Evolutionary conservation across 2,797 vertebrate species (phyloP).

Genomic region (Melanotaenia boesemani): DNA sequence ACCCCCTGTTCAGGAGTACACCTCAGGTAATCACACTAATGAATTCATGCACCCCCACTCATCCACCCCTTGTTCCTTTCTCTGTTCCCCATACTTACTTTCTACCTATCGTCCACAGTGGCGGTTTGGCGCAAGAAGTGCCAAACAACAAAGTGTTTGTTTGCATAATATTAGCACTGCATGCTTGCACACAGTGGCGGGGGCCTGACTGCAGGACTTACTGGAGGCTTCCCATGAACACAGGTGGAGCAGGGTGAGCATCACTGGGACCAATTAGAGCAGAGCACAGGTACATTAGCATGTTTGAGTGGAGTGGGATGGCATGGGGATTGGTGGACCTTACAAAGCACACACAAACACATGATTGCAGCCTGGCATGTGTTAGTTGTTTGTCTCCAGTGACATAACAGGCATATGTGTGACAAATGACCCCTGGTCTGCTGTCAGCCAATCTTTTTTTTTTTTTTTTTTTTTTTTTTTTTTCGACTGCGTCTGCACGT

Average conservation of each 20-base stretch:
- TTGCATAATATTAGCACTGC: constrained; percentile 80
- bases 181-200: constrained; percentile 65
- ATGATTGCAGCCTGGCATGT: constrained; percentile 49
- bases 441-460: constrained; percentile 17
- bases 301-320: constrained; percentile 78
- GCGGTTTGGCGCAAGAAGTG: constrained; percentile 64
- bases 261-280: constrained; percentile 87
- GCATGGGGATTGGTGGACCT: constrained; percentile 58
- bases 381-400: constrained; percentile 39
- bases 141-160: constrained; percentile 82
- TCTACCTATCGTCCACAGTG: constrained; percentile 71
- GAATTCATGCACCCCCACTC: constrained; percentile 68
- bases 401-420: constrained; percentile 53
- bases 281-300: constrained; percentile 82
- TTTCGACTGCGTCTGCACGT: background rate
- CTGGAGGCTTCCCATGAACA: constrained; percentile 78
- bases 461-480: background rate
- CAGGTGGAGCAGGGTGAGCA: constrained; percentile 81
- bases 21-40: constrained; percentile 83
- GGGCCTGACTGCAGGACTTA: constrained; percentile 76
- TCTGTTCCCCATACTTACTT: constrained; percentile 47
- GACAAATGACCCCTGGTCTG: constrained; percentile 69
- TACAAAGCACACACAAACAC: constrained; percentile 55
- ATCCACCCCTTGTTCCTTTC: constrained; percentile 42
- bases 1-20: constrained; percentile 80